These are phyloP conservation scores for Chaetodon trifasciatus DNA, from an alignment of 2,797 vertebrate genomes.

Conservation along the genomic window DNA sequence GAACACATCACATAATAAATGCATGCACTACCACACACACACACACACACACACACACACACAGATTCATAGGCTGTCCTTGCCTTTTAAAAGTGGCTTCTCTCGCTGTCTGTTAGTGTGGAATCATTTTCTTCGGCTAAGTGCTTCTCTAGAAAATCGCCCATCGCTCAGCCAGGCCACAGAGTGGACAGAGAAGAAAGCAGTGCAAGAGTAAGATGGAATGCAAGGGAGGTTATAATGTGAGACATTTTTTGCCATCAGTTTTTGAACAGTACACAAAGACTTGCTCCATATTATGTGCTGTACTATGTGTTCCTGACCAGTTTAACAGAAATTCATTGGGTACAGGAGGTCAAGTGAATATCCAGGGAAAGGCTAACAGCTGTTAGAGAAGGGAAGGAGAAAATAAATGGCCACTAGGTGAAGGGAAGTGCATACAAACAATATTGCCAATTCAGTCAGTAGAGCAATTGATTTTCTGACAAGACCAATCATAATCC, in stretches of 20 bases:
- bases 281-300: slow-evolving; percentile 33
- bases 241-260: slow-evolving; percentile 46
- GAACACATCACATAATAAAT: slow-evolving; percentile 30
- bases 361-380: slow-evolving; percentile 46
- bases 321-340: slow-evolving; percentile 62
- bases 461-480: slow-evolving; percentile 54
- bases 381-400: slow-evolving; percentile 21
- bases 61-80: slow-evolving; percentile 62
- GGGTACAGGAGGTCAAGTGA: slow-evolving; percentile 58
- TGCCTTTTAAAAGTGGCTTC: slow-evolving; percentile 65
- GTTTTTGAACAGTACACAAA: slow-evolving; percentile 58
- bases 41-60: slow-evolving; percentile 25
- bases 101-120: slow-evolving; percentile 69
- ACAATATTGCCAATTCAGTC: slow-evolving; percentile 31
- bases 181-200: slow-evolving; percentile 55
- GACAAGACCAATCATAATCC: slow-evolving; percentile 40
- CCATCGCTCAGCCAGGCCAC: slow-evolving; percentile 68
- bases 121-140: slow-evolving; percentile 80
- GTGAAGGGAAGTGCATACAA: slow-evolving; percentile 28
- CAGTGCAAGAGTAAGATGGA: slow-evolving; percentile 49
- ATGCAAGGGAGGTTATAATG: slow-evolving; percentile 58
- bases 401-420: slow-evolving; percentile 23
- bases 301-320: slow-evolving; percentile 46
- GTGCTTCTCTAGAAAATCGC: slow-evolving; percentile 77
- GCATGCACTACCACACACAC: slow-evolving; percentile 20